Percentiles rank a stretch among this genome's conserved stretches.
These are phyloP conservation scores for Leucoptera coffeella DNA, from an alignment of 2,888 invertebrate genomes.

Conservation along the genomic window DNA sequence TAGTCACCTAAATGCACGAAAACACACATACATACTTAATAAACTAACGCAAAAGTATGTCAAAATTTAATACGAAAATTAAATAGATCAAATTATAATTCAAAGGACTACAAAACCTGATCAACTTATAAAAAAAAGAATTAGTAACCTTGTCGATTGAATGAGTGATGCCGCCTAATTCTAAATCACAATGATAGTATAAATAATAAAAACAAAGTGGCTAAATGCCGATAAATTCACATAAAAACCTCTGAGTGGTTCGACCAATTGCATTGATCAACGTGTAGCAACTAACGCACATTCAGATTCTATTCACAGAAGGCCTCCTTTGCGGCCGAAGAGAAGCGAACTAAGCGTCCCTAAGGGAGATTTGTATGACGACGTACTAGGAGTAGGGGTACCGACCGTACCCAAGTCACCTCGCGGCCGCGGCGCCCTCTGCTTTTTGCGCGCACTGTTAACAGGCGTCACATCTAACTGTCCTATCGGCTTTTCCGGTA, in stretches of 20 bases:
- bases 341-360: conserved; percentile 74
- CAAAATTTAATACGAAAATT: conserved; percentile 27
- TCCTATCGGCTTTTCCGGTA: conserved; percentile 33
- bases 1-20: conserved; percentile 32
- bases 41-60: conserved; percentile 23
- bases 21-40: conserved; percentile 14
- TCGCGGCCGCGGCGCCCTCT: conserved; percentile 34
- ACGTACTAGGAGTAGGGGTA: conserved; percentile 11
- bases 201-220: conserved; percentile 11
- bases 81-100: conserved; percentile 15
- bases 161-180: conserved; percentile 10
- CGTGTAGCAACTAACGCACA: too few species aligned
- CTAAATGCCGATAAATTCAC: conserved; percentile 8
- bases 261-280: too few species aligned
- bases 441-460: conserved; percentile 42
- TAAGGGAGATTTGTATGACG: conserved; percentile 38
- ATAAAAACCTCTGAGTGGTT: too few species aligned
- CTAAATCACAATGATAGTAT: conserved; percentile 15
- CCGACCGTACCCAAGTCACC: conserved; percentile 35
- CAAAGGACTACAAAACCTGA: conserved; percentile 13
- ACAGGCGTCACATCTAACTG: conserved; percentile 54
- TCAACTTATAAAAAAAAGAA: conserved; percentile 2
- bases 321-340: conserved; percentile 81
- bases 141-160: conserved; percentile 13
- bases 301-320: too few species aligned